Evolutionary conservation across 1,140 invertebrate species (phyloP).

Genomic region (Magallana ariakensis): DNA sequence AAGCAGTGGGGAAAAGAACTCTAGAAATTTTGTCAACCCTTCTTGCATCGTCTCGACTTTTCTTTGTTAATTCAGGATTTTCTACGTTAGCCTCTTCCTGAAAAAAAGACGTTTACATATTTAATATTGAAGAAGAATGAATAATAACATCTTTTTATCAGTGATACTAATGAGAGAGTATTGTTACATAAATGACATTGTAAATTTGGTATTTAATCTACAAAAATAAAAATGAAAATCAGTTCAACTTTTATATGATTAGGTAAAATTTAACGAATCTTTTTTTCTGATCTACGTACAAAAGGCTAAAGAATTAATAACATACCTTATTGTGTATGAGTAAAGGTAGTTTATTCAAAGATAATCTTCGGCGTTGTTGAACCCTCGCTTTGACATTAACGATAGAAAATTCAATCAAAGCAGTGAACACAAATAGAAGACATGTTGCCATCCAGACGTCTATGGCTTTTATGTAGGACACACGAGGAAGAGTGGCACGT

Average conservation of each 20-base stretch:
- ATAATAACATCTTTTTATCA: too few species aligned
- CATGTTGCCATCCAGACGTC: slow-evolving; percentile 94
- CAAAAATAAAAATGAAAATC: too few species aligned
- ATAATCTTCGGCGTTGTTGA: slow-evolving; percentile 33
- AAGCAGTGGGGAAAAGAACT: slow-evolving; percentile 92
- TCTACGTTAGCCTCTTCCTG: not conserved
- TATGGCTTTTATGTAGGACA: slow-evolving; percentile 85
- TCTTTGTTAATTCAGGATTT: not conserved
- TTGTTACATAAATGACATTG: too few species aligned
- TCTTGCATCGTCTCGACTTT: slow-evolving; percentile 58
- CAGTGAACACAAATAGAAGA: slow-evolving; percentile 91
- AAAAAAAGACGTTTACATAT: not conserved
- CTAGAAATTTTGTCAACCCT: slow-evolving; percentile 89
- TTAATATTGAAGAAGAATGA: too few species aligned
- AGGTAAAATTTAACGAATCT: too few species aligned
- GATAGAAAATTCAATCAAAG: slow-evolving; percentile 90
- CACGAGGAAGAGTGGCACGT: slow-evolving; percentile 58
- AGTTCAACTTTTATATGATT: too few species aligned
- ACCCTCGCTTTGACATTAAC: slow-evolving; percentile 80
- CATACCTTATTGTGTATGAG: not conserved
- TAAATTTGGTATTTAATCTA: too few species aligned
- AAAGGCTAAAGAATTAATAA: not conserved
- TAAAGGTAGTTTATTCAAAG: not conserved
- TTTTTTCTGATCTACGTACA: too few species aligned
- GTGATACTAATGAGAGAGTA: too few species aligned